phyloP scores from a whole-genome alignment of 1,140 invertebrate genomes.

The Drosophila guanche region DNA sequence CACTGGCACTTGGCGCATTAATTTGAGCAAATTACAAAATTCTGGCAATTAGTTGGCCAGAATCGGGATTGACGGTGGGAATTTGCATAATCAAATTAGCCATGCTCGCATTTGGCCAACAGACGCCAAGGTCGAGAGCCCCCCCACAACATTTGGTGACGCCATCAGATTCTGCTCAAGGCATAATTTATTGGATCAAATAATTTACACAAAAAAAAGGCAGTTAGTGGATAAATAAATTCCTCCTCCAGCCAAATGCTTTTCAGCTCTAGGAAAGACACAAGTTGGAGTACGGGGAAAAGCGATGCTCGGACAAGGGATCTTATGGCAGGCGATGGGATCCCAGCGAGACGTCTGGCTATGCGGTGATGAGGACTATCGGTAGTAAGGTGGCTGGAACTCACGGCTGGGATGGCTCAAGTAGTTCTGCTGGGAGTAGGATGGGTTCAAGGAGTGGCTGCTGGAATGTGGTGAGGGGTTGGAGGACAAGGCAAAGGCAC shows the following conservation, averaged over 20 bases:
- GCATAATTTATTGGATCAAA: slow-evolving; percentile 33
- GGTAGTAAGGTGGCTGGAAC: slow-evolving; percentile 62
- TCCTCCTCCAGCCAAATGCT: background rate
- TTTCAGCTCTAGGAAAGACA: no score
- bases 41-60: slow-evolving; percentile 32
- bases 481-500: slow-evolving; percentile 15
- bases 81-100: slow-evolving; percentile 37
- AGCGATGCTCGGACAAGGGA: no score
- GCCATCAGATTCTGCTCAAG: slow-evolving; percentile 3
- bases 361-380: background rate
- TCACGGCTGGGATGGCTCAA: slow-evolving; percentile 50
- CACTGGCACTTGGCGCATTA: background rate
- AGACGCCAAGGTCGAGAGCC: slow-evolving; percentile 14
- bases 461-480: background rate
- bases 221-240: slow-evolving; percentile 6
- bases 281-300: no score
- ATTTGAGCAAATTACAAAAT: slow-evolving; percentile 46
- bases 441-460: background rate
- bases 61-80: slow-evolving; percentile 1
- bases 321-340: no score
- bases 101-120: slow-evolving; percentile 18
- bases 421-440: background rate
- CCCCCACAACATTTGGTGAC: background rate
- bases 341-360: no score
- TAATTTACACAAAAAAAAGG: background rate